These are phyloP conservation scores for Blastobasis lacticolella DNA, from an alignment of 2,888 invertebrate genomes.

Conservation along the genomic window DNA sequence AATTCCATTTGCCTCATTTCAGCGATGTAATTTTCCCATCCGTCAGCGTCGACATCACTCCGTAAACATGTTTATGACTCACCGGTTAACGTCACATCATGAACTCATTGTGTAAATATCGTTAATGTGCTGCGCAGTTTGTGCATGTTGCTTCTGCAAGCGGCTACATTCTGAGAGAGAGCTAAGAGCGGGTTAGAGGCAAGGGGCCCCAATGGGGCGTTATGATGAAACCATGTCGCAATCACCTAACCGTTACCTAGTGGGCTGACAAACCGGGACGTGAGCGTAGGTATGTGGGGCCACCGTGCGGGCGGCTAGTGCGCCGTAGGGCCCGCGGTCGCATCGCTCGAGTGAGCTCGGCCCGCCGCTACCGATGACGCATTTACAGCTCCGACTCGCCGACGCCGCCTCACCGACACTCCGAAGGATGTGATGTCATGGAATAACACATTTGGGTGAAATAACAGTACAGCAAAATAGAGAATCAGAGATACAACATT, in stretches of 20 bases:
- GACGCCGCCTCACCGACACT: conserved; percentile 40
- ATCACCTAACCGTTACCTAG: conserved; percentile 65
- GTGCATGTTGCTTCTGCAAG: conserved; percentile 18
- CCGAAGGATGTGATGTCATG: conserved; percentile 56
- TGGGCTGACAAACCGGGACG: conserved; percentile 66
- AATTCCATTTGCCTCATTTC: background rate
- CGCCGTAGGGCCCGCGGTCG: conserved; percentile 26
- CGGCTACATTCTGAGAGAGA: conserved; percentile 43
- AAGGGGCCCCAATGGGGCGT: conserved; percentile 39
- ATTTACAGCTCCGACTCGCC: conserved; percentile 30
- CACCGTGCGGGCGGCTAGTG: conserved; percentile 30
- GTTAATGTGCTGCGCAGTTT: background rate
- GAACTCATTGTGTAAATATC: background rate
- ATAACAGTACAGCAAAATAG: conserved; percentile 40
- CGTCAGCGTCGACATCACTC: background rate
- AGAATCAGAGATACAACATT: conserved; percentile 42
- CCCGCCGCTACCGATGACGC: conserved; percentile 29
- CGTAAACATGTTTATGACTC: conserved; percentile 14
- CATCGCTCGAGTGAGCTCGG: conserved; percentile 18
- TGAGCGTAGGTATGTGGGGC: conserved; percentile 32
- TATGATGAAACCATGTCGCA: conserved; percentile 42
- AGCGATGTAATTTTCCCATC: background rate
- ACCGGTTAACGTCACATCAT: conserved; percentile 9
- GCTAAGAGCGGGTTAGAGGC: conserved; percentile 59
- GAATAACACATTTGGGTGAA: conserved; percentile 71